phyloP scores from a whole-genome alignment of 92 coral and sea anemone species.

The Palythoa grandiflora region DNA sequence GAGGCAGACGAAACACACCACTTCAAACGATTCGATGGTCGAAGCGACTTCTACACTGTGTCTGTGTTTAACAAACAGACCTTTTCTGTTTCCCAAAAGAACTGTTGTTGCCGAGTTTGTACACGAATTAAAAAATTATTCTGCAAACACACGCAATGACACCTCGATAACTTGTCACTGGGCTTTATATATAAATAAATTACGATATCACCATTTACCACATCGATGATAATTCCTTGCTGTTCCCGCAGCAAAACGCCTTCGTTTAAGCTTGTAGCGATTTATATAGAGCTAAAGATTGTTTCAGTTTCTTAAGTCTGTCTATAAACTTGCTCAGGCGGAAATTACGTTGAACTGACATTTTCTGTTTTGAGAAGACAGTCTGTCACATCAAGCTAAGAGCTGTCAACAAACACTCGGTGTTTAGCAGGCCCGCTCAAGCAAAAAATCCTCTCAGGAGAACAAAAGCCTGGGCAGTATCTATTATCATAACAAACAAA shows the following conservation, averaged over 20 bases:
- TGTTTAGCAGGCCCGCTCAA: constrained; percentile 25
- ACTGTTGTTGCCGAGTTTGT: neutral
- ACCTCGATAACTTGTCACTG: neutral
- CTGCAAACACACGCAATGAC: neutral
- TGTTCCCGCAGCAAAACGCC: neutral
- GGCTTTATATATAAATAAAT: no score
- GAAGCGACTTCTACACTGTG: neutral
- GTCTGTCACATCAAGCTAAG: neutral
- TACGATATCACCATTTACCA: no score
- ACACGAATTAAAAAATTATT: neutral
- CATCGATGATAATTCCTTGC: no score
- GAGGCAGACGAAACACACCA: neutral
- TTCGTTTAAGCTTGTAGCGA: constrained; percentile 3
- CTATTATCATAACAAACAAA: constrained; percentile 25
- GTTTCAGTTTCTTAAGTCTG: constrained; percentile 40
- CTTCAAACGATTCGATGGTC: constrained; percentile 10
- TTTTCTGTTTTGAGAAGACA: constrained; percentile 11
- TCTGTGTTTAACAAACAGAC: neutral
- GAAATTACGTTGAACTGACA: constrained; percentile 28
- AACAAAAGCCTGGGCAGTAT: constrained; percentile 1
- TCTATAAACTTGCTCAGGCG: constrained; percentile 38
- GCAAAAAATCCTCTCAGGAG: constrained; percentile 5
- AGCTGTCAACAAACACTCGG: neutral
- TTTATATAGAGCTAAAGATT: neutral
- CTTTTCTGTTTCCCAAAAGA: constrained; percentile 18